phyloP scores from a whole-genome alignment of 2,888 invertebrate genomes.

The Drosophila cracens region DNA sequence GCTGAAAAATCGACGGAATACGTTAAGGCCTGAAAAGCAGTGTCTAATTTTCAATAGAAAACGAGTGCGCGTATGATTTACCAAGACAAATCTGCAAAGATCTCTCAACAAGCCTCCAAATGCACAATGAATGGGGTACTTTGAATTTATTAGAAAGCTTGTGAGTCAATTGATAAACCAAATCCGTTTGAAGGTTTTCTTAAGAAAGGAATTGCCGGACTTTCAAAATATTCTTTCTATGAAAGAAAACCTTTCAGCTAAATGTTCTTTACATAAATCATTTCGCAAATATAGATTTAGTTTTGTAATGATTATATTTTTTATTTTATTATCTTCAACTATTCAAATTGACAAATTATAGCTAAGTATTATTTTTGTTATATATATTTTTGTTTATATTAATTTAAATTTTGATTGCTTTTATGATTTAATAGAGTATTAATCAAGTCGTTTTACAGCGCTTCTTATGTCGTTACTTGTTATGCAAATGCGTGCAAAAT shows the following conservation, averaged over 20 bases:
- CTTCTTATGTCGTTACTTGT: constrained; percentile 52
- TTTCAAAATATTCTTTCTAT: background rate
- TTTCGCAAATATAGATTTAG: background rate
- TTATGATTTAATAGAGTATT: constrained; percentile 46
- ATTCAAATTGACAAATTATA: background rate
- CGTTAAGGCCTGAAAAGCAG: constrained; percentile 20
- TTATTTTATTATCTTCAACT: background rate
- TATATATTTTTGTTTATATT: background rate
- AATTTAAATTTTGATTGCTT: accelerated
- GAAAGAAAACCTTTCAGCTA: background rate
- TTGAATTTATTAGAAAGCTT: background rate
- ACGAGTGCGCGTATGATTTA: constrained; percentile 61
- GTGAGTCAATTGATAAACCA: background rate
- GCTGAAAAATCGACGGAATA: constrained; percentile 63
- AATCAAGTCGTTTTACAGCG: constrained; percentile 11
- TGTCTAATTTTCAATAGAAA: constrained; percentile 73
- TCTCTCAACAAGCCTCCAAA: constrained; percentile 30
- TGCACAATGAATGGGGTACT: background rate
- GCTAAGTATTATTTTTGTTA: background rate
- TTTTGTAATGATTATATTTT: background rate
- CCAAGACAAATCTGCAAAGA: constrained; percentile 59
- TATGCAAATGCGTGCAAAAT: constrained; percentile 80
- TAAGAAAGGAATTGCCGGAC: background rate
- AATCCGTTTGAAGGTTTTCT: background rate
- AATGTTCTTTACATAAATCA: background rate